A percentile compares a stretch with the other conserved stretches of the same genome.
phyloP scores from a whole-genome alignment of 2,113 vertebrate species.

The Melanotaenia duboulayi region DNA sequence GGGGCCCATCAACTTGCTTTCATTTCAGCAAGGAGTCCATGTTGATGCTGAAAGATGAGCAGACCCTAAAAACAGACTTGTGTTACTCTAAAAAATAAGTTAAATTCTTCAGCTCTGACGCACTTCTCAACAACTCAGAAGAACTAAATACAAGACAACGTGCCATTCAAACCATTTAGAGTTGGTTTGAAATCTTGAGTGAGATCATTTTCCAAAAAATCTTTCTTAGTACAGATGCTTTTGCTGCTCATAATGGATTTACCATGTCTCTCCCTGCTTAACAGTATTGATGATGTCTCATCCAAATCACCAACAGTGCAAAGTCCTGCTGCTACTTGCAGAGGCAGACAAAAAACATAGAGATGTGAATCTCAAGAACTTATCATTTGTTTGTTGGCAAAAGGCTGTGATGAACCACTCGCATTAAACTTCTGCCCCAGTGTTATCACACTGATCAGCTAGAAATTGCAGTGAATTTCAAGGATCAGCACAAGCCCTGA shows the following conservation, averaged over 20 bases:
- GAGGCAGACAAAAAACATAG: neutral
- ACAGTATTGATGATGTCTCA: neutral
- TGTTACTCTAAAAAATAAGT: neutral
- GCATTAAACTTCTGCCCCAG: constrained; percentile 23
- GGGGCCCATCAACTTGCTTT: constrained; percentile 44
- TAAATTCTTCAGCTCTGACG: neutral
- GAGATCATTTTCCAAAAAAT: too few species aligned
- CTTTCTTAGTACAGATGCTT: neutral
- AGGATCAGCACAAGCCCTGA: constrained; percentile 44
- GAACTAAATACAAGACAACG: too few species aligned
- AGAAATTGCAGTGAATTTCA: constrained; percentile 50
- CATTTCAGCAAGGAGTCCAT: constrained; percentile 13
- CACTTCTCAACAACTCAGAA: too few species aligned
- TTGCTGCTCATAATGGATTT: neutral
- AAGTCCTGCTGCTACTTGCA: neutral
- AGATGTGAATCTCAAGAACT: neutral
- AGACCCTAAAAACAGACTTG: constrained; percentile 17
- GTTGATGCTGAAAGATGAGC: constrained; percentile 38
- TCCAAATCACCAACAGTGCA: neutral
- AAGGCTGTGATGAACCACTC: constrained; percentile 32
- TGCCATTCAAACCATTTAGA: neutral
- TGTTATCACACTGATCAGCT: constrained; percentile 58
- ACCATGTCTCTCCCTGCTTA: neutral
- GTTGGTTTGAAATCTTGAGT: neutral
- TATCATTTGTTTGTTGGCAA: neutral